These are phyloP conservation scores for Balearica regulorum DNA, from an alignment of 2,797 vertebrate species.

Conservation along the genomic window DNA sequence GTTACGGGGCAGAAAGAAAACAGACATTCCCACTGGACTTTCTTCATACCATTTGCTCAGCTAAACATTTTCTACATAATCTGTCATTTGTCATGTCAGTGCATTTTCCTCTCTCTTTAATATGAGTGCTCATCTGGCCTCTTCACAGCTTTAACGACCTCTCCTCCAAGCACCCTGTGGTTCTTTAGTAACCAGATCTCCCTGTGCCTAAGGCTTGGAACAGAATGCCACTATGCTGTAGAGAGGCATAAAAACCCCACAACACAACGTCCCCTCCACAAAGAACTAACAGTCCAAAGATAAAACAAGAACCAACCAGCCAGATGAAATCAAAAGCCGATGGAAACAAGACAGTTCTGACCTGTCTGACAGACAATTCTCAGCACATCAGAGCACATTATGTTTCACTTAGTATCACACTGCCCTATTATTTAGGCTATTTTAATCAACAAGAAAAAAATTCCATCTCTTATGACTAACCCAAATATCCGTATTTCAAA, in stretches of 20 bases:
- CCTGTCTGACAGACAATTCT: neutral
- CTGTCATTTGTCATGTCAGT: neutral
- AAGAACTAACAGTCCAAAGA: neutral
- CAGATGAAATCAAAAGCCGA: neutral
- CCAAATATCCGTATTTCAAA: neutral
- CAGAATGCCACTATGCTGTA: neutral
- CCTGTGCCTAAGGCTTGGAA: neutral
- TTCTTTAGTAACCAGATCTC: neutral
- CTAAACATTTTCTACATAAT: neutral
- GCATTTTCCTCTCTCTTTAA: neutral
- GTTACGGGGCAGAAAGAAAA: neutral
- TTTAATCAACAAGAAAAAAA: neutral
- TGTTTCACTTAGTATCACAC: neutral
- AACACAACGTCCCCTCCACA: neutral
- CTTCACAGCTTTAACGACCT: neutral
- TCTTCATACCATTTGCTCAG: neutral
- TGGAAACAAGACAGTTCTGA: neutral
- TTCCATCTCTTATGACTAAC: neutral
- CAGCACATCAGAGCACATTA: neutral
- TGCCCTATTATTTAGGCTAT: neutral
- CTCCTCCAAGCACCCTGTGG: neutral
- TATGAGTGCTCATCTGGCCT: neutral
- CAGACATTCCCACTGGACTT: neutral
- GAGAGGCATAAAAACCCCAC: neutral
- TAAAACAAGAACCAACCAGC: neutral